A percentile compares a stretch with the other conserved stretches of the same genome.
phyloP scores from a whole-genome alignment of 2,888 invertebrate species.

The Drosophila prostipennis region DNA sequence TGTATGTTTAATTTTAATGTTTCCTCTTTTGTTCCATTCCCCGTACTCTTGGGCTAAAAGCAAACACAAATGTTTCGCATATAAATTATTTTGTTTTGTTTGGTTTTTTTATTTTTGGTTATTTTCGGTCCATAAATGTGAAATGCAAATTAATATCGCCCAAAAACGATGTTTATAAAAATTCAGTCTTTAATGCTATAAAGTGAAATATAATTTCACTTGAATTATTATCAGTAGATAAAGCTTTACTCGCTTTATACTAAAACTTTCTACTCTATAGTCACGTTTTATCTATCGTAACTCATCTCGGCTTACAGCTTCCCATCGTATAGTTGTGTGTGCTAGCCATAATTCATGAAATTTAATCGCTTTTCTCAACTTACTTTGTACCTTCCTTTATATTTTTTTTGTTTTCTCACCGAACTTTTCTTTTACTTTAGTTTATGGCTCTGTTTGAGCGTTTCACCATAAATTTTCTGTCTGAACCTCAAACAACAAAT shows the following conservation, averaged over 20 bases:
- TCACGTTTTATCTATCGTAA: slow-evolving; percentile 52
- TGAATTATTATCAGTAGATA: slow-evolving; percentile 10
- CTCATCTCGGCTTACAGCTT: slow-evolving; percentile 62
- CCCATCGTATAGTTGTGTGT: slow-evolving; percentile 38
- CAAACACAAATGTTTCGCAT: slow-evolving; percentile 35
- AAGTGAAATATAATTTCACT: slow-evolving; percentile 2
- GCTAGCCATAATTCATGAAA: slow-evolving; percentile 55
- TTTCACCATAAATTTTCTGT: slow-evolving; percentile 30
- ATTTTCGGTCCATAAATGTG: slow-evolving; percentile 21
- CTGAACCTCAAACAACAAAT: slow-evolving; percentile 43
- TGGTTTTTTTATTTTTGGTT: slow-evolving; percentile 1
- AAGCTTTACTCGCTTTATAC: slow-evolving; percentile 18
- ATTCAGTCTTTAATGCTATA: neutral
- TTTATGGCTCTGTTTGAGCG: slow-evolving; percentile 27
- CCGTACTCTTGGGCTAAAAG: slow-evolving; percentile 20
- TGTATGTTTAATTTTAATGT: slow-evolving; percentile 48
- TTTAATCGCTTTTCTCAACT: slow-evolving; percentile 66
- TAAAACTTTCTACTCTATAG: slow-evolving; percentile 34
- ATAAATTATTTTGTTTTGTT: slow-evolving; percentile 21
- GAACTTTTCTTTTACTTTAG: slow-evolving; percentile 25
- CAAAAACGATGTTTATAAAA: neutral
- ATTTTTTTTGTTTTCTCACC: slow-evolving; percentile 10
- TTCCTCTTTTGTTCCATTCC: slow-evolving; percentile 39
- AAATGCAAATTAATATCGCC: slow-evolving; percentile 20
- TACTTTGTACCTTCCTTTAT: slow-evolving; percentile 34